phyloP scores from a whole-genome alignment of 2,797 vertebrate genomes.

The Xenopus petersii region DNA sequence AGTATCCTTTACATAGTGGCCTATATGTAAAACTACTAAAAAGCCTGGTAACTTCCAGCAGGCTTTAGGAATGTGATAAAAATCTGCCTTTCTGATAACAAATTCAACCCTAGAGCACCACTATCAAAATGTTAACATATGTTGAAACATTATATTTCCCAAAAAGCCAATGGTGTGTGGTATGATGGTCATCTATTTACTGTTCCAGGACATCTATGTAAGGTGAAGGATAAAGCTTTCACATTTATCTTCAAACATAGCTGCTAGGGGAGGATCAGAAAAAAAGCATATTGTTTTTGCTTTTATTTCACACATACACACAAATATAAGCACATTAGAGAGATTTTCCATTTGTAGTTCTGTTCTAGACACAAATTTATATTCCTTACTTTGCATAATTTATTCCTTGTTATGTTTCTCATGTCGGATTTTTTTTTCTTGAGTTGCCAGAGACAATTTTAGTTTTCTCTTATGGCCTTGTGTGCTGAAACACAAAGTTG shows the following conservation, averaged over 20 bases:
- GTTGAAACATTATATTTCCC: background rate
- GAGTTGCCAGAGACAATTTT: slow-evolving; percentile 15
- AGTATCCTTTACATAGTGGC: no score
- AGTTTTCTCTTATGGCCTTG: slow-evolving; percentile 9
- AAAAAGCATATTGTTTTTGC: slow-evolving; percentile 7
- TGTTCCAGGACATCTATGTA: slow-evolving; percentile 14
- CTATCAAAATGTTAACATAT: background rate
- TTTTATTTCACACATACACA: slow-evolving; percentile 10
- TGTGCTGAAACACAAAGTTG: background rate
- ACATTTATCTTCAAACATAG: background rate
- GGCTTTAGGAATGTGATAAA: no score
- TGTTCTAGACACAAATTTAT: slow-evolving; percentile 25
- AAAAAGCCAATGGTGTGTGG: slow-evolving; percentile 1
- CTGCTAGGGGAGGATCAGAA: background rate
- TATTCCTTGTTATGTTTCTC: slow-evolving; percentile 12
- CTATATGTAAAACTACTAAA: no score
- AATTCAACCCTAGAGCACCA: no score
- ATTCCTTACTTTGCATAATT: slow-evolving; percentile 39
- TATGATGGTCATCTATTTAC: slow-evolving; percentile 2
- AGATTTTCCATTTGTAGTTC: slow-evolving; percentile 13
- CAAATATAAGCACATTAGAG: background rate
- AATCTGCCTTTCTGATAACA: no score
- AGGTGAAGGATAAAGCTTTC: slow-evolving; percentile 11
- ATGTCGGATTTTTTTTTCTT: slow-evolving; percentile 6
- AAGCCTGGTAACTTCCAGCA: no score